phyloP scores from a whole-genome alignment of 2,797 vertebrate genomes.

The Pseudochirops corinnae region DNA sequence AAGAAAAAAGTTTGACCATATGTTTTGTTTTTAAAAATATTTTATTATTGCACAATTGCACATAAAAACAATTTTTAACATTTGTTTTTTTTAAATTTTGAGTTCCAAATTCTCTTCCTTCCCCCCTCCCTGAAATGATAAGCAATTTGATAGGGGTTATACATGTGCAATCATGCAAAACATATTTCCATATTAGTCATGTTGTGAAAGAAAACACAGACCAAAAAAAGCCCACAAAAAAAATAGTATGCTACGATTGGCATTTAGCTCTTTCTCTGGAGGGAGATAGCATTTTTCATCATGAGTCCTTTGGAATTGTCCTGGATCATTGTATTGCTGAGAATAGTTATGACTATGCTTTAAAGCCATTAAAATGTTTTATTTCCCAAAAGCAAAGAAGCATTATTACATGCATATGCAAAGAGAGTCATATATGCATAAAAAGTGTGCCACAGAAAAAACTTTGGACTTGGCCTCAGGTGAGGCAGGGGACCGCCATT shows the following conservation, averaged over 20 bases:
- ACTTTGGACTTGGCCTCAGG: not conserved
- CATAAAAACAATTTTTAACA: not conserved
- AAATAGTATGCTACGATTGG: not conserved
- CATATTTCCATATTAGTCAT: not conserved
- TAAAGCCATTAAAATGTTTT: conserved; percentile 33
- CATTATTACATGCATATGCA: not conserved
- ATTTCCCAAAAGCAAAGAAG: conserved; percentile 14
- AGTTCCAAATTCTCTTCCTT: not conserved
- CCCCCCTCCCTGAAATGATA: not conserved
- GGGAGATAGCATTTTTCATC: not conserved
- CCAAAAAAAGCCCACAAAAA: not conserved
- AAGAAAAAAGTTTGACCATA: conserved; percentile 74
- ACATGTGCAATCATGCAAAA: not conserved
- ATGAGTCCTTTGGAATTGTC: not conserved
- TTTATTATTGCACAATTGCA: conserved; percentile 53
- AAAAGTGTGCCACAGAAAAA: not conserved
- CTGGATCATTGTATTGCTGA: not conserved
- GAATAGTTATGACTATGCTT: not conserved
- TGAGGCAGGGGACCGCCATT: not conserved
- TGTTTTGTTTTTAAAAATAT: conserved; percentile 45
- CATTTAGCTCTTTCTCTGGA: not conserved
- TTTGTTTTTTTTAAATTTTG: not conserved
- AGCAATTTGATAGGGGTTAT: not conserved
- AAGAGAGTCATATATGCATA: not conserved
- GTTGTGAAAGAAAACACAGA: not conserved